Base-by-base conservation (phyloP, 2,888 invertebrate genomes). In the Oasisia sp. region DNA sequence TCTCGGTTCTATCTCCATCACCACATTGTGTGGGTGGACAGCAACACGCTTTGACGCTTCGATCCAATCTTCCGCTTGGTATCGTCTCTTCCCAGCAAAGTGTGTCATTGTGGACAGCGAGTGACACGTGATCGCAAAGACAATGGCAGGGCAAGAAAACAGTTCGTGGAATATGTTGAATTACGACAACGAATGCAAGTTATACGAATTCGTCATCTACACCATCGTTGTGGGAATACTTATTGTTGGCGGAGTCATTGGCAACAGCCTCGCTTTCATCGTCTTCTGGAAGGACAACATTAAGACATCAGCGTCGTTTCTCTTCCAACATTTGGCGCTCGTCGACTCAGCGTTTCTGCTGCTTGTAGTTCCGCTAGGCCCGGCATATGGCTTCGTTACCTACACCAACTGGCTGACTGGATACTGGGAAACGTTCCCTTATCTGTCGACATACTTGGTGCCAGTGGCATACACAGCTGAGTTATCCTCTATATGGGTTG, bases 401-500 rank as follows among this genome's bases (percentile, higher is more conserved):
- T 93, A 93, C 92, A 93, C 92, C 0, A 92, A 92, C n/a, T 14
- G 92, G 56, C 89, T 92, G 74, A 38, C 89, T 32, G 58, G 89
- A 27, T 92, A 90, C 44, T 0, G 90, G 19, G 90, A n/a, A 32
- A 91, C n/a, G 45, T 3, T 27, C 32, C 92, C 92, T 7, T 92
- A 90, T 50, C 56, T 93, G 45, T 90, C 91, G 19, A 93, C 92
- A 14, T 92, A 92, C 74, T 89, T 92, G 0, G 74, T 94, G 12
- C 94, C 94, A 14, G n/a, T 92, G 14, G 93, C 93, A 2, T 92
- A 89, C 32, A 90, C 92, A 32, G 92, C 93, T n/a, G 94, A 94
- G 89, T 93, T 94, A 7, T 93, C 94, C n/a, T 93, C 94, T 19
- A 92, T 94, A 74, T 94, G 94, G 94, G 91, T 93, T 89, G 93